Evolutionary conservation across 1,140 invertebrate genomes (phyloP), one percentile per base, ranked within the genome.

Genomic region (Lepidurus packardi): DNA sequence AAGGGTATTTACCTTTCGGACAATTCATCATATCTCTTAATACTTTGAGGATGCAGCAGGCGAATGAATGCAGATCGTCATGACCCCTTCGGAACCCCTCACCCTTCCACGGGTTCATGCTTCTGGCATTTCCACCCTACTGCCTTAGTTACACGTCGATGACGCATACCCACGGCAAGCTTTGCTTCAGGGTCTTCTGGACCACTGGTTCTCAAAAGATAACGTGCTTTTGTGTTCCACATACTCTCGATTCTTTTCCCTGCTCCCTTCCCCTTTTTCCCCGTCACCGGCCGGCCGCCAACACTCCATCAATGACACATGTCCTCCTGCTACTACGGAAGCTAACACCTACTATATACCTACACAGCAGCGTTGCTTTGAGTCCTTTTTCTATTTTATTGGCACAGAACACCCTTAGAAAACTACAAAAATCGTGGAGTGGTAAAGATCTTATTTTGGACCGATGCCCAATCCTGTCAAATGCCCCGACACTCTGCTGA

Each of bases 231-330:
- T 65, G 53, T 65, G 53, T 65, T 21, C 53, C 53, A 65, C 21
- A 13, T 65, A 65, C 53, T 65, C 53, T 65, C 53, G 53, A 65
- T 65, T 65, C 53, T 65, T 65, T 65, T 65, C 53, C 53, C 53
- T 21, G 5, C 47, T 11, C 47, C 47, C 47, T 21, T 6, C 45
- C 45, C 53, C 4, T 65, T 65, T 65, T 65, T 65, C 53, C 53
- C 53, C 21, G 53, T 65, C 53, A 65, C 53, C 53, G 53, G 53
- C 53, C 21, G 53, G 53, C 53, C 53, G 53, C 53, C 53, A 65
- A 65, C 53, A 65, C 53, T 65, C 53, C 53, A 65, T 65, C 53
- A 65, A 65, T 65, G 53, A 65, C 53, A 65, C 53, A 65, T 65
- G 53, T 65, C 53, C 53, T 65, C 53, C 21, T 65, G 53, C 53